phyloP scores from a whole-genome alignment of 2,888 invertebrate genomes.

The Blastobasis adustella region DNA sequence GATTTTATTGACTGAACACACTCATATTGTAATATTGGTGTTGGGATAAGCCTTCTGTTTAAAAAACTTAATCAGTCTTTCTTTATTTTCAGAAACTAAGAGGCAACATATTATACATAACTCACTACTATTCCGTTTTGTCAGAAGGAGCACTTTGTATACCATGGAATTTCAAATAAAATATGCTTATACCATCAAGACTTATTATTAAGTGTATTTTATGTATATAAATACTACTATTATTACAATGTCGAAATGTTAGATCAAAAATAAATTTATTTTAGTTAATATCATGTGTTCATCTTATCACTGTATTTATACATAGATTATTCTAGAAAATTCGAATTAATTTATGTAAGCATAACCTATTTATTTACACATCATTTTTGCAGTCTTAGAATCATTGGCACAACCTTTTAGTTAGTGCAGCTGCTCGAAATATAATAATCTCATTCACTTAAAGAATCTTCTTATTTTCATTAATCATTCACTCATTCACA shows the following conservation, averaged over 20 bases:
- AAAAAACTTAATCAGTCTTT: background rate
- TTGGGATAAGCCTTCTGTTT: background rate
- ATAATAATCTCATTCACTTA: too few species aligned
- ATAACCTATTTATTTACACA: too few species aligned
- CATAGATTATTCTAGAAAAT: background rate
- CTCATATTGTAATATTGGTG: background rate
- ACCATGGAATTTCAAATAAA: conserved; percentile 91
- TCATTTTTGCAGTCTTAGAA: too few species aligned
- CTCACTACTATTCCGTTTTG: conserved; percentile 93
- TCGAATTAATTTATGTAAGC: too few species aligned
- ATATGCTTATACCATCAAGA: too few species aligned
- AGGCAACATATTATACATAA: conserved; percentile 84
- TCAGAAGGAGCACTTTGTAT: conserved; percentile 93
- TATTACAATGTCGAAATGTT: background rate
- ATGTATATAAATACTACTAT: background rate
- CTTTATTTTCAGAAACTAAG: conserved; percentile 67
- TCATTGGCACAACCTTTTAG: too few species aligned
- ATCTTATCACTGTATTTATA: conserved; percentile 4
- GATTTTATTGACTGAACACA: too few species aligned
- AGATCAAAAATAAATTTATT: conserved; percentile 1
- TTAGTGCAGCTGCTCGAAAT: too few species aligned
- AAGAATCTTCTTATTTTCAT: too few species aligned
- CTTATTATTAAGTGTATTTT: too few species aligned
- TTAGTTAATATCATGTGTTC: background rate
- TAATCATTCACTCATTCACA: too few species aligned